Evolutionary conservation across 2,113 vertebrate species (phyloP).

Genomic region (Anoura caudifer): DNA sequence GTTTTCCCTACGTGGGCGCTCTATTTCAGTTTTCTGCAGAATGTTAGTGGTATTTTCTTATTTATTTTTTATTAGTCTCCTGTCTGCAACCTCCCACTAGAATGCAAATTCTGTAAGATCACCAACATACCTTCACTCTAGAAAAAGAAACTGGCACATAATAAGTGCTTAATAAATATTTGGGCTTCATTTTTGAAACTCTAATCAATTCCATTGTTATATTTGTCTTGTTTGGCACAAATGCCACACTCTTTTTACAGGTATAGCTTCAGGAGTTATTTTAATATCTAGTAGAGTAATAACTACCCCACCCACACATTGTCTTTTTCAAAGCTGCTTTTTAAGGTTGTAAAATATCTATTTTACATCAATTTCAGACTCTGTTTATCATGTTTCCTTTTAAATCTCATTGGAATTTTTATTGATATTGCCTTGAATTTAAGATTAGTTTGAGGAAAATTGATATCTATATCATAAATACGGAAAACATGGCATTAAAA

Average conservation of each 20-base stretch:
- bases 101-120: neutral
- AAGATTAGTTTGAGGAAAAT: neutral
- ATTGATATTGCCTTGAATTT: conserved; percentile 15
- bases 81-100: neutral
- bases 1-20: neutral
- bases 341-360: neutral
- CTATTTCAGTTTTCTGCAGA: neutral
- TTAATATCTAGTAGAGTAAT: neutral
- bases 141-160: neutral
- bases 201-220: neutral
- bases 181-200: neutral
- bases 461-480: neutral
- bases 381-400: neutral
- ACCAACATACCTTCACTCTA: neutral
- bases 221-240: neutral
- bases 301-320: neutral
- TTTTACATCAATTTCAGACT: neutral
- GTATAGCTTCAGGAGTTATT: neutral
- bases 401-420: neutral
- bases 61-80: neutral
- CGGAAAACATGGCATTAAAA: neutral
- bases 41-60: neutral
- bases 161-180: neutral
- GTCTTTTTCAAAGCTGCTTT: neutral
- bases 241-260: neutral